A percentile compares a stretch with the other conserved stretches of the same genome.
Conservation (phyloP, 2,888 invertebrate species). For the Dysmachus trigonus region DNA sequence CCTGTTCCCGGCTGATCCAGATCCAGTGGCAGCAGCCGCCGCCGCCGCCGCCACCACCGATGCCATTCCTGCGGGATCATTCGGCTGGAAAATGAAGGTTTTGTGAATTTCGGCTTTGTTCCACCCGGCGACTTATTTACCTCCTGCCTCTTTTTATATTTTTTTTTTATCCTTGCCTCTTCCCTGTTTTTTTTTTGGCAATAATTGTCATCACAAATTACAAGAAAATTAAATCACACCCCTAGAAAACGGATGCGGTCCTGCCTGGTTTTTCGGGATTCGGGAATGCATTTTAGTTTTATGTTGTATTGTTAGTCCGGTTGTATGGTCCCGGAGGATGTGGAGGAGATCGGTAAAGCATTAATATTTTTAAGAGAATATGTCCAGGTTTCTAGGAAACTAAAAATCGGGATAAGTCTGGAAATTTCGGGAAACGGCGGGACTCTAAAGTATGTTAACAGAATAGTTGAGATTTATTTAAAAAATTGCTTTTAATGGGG, state of each 20-base stretch:
- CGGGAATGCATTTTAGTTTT: neutral
- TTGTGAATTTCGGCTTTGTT: constrained; percentile 32
- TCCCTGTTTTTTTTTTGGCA: neutral
- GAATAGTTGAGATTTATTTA: too few species aligned
- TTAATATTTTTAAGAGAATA: neutral
- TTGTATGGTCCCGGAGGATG: neutral
- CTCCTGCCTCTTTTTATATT: neutral
- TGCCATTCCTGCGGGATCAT: neutral
- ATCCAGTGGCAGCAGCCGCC: neutral
- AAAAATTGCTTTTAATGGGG: too few species aligned
- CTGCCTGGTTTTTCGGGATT: neutral
- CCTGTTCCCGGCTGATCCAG: neutral
- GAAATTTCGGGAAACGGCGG: too few species aligned
- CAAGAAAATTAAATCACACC: constrained; percentile 43
- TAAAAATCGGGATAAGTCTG: too few species aligned
- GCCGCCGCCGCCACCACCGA: neutral
- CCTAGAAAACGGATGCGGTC: neutral
- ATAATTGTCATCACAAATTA: constrained; percentile 40
- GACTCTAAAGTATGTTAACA: too few species aligned
- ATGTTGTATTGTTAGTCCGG: neutral
- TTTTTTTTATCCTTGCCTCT: neutral
- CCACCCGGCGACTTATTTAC: neutral
- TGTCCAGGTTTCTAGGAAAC: too few species aligned
- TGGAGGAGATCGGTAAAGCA: neutral
- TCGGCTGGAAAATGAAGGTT: constrained; percentile 39